A percentile compares a stretch with the other conserved stretches of the same genome.
These are phyloP conservation scores for Buceros bicornis DNA, from an alignment of 2,797 vertebrate species.

Conservation along the genomic window DNA sequence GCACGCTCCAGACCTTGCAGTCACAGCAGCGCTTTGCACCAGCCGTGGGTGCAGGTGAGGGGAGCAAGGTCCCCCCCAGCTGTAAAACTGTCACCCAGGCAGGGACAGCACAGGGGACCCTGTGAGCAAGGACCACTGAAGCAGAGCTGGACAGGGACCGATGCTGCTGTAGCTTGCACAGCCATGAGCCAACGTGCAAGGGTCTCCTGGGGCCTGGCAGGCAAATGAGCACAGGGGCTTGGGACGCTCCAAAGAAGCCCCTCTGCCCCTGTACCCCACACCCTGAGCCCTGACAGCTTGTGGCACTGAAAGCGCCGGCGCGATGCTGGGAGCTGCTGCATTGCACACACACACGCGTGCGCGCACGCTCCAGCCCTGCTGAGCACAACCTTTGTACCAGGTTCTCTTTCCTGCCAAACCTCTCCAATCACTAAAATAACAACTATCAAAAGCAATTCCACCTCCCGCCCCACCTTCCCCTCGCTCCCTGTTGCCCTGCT, in stretches of 20 bases:
- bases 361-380: neutral
- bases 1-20: neutral
- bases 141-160: neutral
- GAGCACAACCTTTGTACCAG: conserved; percentile 46
- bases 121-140: neutral
- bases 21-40: neutral
- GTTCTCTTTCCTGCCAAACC: conserved; percentile 36
- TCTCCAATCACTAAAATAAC: conserved; percentile 6
- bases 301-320: neutral
- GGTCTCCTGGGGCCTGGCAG: neutral
- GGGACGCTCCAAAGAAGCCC: neutral
- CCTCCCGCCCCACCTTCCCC: conserved; percentile 27
- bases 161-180: neutral
- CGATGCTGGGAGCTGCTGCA: neutral
- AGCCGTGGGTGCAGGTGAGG: neutral
- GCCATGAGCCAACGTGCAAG: rapidly evolving
- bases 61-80: neutral
- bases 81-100: neutral
- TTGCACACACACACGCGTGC: neutral
- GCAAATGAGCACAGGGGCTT: rapidly evolving
- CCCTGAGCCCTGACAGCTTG: neutral
- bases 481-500: neutral
- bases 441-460: conserved; percentile 50
- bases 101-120: neutral
- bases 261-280: neutral